Conservation (phyloP, 2,888 invertebrate genomes). For the Euclidia mi region DNA sequence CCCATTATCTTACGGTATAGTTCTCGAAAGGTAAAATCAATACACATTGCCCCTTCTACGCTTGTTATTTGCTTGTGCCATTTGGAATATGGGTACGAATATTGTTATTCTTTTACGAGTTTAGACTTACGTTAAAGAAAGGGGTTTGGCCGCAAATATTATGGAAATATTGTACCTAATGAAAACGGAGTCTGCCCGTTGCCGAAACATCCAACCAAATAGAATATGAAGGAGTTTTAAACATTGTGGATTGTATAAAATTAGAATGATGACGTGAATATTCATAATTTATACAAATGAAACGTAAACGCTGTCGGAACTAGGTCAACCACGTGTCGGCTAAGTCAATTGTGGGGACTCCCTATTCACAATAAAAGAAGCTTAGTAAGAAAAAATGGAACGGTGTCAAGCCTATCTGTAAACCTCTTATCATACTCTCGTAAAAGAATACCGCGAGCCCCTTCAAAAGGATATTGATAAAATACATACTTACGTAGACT, state of each 20-base stretch:
- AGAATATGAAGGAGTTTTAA: neutral
- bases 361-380: conserved; percentile 25
- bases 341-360: conserved; percentile 20
- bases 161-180: too few species aligned
- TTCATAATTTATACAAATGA: conserved; percentile 1
- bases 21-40: conserved; percentile 31
- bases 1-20: conserved; percentile 9
- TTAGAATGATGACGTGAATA: neutral
- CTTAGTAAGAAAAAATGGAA: conserved; percentile 26
- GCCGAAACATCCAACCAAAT: too few species aligned
- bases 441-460: conserved; percentile 6
- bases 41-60: conserved; percentile 18
- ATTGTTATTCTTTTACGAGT: conserved; percentile 6
- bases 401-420: conserved; percentile 13
- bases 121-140: neutral
- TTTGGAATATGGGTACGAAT: conserved; percentile 8
- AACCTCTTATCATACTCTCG: conserved; percentile 5
- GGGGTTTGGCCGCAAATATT: too few species aligned
- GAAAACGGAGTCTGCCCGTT: too few species aligned
- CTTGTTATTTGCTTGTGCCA: conserved; percentile 13
- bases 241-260: neutral
- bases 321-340: conserved; percentile 47
- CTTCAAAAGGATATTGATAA: neutral
- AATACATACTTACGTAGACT: neutral
- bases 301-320: conserved; percentile 10